These are phyloP conservation scores for Pelodiscus sinensis DNA, from an alignment of 2,113 vertebrate genomes.

Conservation along the genomic window DNA sequence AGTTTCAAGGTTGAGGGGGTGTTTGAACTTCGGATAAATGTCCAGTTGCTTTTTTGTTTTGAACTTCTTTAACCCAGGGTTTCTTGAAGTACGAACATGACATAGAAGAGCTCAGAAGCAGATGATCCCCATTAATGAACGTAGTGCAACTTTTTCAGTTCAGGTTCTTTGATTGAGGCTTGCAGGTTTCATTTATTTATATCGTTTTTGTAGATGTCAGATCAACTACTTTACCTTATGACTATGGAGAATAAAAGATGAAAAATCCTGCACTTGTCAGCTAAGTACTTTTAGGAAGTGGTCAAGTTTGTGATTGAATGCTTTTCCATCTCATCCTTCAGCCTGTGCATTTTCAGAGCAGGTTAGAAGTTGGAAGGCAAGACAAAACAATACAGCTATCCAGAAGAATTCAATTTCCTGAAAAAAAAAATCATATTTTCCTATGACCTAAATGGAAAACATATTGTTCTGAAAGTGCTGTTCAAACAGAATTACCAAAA, in stretches of 20 bases:
- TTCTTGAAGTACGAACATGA: background rate
- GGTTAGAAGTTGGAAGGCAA: slow-evolving; percentile 51
- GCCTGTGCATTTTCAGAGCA: slow-evolving; percentile 49
- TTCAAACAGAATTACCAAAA: slow-evolving; percentile 70
- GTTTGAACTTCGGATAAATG: background rate
- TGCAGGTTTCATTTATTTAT: slow-evolving; percentile 15
- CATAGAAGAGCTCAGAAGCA: slow-evolving; percentile 10
- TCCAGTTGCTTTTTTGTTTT: background rate
- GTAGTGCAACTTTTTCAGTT: background rate
- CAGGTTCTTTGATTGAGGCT: slow-evolving; percentile 21
- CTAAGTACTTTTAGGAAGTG: slow-evolving; percentile 55
- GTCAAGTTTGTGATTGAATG: slow-evolving; percentile 41
- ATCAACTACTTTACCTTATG: slow-evolving; percentile 37
- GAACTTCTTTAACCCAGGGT: background rate
- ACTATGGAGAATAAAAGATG: background rate
- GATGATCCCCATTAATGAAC: slow-evolving; percentile 6
- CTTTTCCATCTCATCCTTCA: slow-evolving; percentile 43
- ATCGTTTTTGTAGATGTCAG: slow-evolving; percentile 10
- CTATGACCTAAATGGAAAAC: slow-evolving; percentile 71
- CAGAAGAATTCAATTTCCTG: slow-evolving; percentile 51
- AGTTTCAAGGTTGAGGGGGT: background rate
- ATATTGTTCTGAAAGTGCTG: slow-evolving; percentile 72
- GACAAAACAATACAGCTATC: slow-evolving; percentile 18
- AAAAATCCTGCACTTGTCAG: slow-evolving; percentile 34
- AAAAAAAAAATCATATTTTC: slow-evolving; percentile 10